phyloP scores from a whole-genome alignment of 2,888 invertebrate genomes.

The Lordiphosa andalusiaca region DNA sequence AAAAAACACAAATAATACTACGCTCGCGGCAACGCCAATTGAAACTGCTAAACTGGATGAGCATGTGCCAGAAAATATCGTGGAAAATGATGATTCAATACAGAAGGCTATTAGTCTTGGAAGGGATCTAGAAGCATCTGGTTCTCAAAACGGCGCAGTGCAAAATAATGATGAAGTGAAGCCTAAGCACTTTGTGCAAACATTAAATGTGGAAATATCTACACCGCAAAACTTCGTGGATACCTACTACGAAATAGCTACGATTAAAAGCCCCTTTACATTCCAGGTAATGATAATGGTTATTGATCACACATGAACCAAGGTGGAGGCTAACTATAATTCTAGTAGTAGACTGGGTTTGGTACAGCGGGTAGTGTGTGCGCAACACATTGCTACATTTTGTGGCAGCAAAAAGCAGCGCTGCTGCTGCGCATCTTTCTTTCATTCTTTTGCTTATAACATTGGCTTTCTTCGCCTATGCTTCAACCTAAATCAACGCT shows the following conservation, averaged over 20 bases:
- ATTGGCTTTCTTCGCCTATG: too few relatives aligned
- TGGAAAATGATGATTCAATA: slow-evolving; percentile 78
- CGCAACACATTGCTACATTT: too few relatives aligned
- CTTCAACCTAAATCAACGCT: too few relatives aligned
- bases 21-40: slow-evolving; percentile 79
- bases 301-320: not conserved
- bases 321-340: not conserved
- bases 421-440: too few relatives aligned
- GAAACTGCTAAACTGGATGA: slow-evolving; percentile 76
- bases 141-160: slow-evolving; percentile 83
- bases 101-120: slow-evolving; percentile 55
- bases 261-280: slow-evolving; percentile 93
- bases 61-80: slow-evolving; percentile 63
- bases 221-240: slow-evolving; percentile 92
- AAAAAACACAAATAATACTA: slow-evolving; percentile 84
- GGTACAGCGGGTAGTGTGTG: too few relatives aligned
- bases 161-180: slow-evolving; percentile 80
- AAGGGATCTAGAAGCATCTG: slow-evolving; percentile 87
- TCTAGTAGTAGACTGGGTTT: too few relatives aligned
- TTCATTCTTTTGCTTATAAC: too few relatives aligned
- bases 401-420: too few relatives aligned
- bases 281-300: slow-evolving; percentile 86
- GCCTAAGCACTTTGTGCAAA: slow-evolving; percentile 85
- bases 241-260: slow-evolving; percentile 93
- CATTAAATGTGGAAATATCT: slow-evolving; percentile 92